phyloP scores from a whole-genome alignment of 2,888 invertebrate genomes.

The Eretmocerus hayati region DNA sequence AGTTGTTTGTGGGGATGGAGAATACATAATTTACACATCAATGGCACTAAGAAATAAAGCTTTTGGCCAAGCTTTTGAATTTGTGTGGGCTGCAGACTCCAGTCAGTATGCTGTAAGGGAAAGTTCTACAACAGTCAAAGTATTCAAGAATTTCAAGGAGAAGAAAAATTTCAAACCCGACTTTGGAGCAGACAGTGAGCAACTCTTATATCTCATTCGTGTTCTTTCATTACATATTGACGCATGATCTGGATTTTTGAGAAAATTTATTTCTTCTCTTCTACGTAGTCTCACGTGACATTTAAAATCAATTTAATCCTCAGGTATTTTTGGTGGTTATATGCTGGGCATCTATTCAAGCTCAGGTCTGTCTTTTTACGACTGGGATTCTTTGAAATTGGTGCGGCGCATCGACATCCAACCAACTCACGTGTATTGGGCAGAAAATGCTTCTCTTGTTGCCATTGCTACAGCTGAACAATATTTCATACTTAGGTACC shows the following conservation, averaged over 20 bases:
- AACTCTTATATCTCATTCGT: too few relatives aligned
- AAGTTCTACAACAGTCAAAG: slow-evolving; percentile 80
- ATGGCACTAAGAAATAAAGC: slow-evolving; percentile 99
- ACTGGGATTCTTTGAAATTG: slow-evolving; percentile 91
- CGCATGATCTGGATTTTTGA: too few relatives aligned
- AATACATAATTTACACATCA: slow-evolving; percentile 99
- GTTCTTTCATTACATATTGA: too few relatives aligned
- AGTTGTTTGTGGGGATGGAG: slow-evolving; percentile 98
- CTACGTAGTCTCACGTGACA: too few relatives aligned
- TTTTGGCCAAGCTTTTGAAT: slow-evolving; percentile 96
- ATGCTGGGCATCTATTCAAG: slow-evolving; percentile 87
- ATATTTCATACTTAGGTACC: slow-evolving; percentile 89
- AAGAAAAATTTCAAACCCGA: slow-evolving; percentile 93
- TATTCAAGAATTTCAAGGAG: slow-evolving; percentile 98
- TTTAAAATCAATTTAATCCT: too few relatives aligned
- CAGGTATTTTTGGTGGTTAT: slow-evolving; percentile 84
- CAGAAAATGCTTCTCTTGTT: slow-evolving; percentile 88
- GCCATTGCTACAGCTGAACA: slow-evolving; percentile 93
- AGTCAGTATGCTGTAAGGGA: slow-evolving; percentile 88
- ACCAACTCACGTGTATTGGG: slow-evolving; percentile 91
- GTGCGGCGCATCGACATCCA: slow-evolving; percentile 95
- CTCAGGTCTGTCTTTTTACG: slow-evolving; percentile 85
- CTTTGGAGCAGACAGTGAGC: slow-evolving; percentile 84
- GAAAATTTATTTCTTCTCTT: too few relatives aligned
- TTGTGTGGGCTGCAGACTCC: slow-evolving; percentile 97